Percentiles rank a stretch among this genome's conserved stretches.
phyloP scores from a whole-genome alignment of 2,797 vertebrate genomes.

The Halcyon smyrnensis region DNA sequence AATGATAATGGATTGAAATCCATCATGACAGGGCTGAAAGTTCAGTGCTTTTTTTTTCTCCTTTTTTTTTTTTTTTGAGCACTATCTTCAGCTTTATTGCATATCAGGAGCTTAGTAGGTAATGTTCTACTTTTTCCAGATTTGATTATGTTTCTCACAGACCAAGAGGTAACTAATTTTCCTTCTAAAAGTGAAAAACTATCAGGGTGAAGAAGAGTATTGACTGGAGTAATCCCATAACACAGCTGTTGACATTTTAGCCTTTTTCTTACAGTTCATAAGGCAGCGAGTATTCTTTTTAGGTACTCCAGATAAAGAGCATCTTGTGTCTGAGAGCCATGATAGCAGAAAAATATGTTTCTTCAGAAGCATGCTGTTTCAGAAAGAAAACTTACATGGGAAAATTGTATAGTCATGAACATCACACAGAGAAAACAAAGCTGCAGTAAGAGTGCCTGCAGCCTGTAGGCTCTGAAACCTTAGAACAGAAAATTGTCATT shows the following conservation, averaged over 20 bases:
- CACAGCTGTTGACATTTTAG: background rate
- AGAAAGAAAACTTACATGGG: background rate
- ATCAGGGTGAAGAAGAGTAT: background rate
- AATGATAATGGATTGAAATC: background rate
- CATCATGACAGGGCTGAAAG: background rate
- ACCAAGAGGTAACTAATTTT: background rate
- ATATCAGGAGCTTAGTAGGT: background rate
- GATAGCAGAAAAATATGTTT: background rate
- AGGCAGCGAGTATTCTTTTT: background rate
- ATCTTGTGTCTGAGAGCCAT: background rate
- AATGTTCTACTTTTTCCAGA: background rate
- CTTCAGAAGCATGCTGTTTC: background rate
- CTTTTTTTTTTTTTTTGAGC: background rate
- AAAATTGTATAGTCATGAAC: background rate
- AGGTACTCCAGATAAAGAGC: background rate
- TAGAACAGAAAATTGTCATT: background rate
- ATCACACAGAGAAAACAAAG: background rate
- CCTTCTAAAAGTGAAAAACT: background rate
- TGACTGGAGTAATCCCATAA: background rate
- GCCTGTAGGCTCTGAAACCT: background rate
- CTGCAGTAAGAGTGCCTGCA: background rate
- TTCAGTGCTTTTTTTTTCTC: background rate
- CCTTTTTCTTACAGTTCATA: background rate
- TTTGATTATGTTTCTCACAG: background rate
- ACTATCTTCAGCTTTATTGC: background rate